Conservation (phyloP, 2,797 vertebrate genomes). For the Eulemur albifrons region DNA sequence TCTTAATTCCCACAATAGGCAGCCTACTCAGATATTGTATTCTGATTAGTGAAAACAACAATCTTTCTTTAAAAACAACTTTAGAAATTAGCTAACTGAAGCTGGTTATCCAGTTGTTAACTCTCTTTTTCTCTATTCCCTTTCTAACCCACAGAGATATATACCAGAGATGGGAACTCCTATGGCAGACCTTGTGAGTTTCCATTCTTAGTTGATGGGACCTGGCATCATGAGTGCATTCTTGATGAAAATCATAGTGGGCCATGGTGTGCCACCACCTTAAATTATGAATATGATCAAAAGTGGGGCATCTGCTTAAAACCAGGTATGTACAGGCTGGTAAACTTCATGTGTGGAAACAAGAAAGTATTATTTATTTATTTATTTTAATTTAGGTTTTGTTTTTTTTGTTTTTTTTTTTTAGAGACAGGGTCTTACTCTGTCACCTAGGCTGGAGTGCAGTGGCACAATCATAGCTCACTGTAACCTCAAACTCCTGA, state of each 20-base stretch:
- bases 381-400: neutral
- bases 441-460: neutral
- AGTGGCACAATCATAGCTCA: neutral
- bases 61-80: neutral
- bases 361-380: neutral
- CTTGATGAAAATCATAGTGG: conserved; percentile 66
- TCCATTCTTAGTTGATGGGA: conserved; percentile 90
- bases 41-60: neutral
- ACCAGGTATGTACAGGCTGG: conserved; percentile 85
- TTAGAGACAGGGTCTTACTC: neutral
- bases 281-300: conserved; percentile 84
- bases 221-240: conserved; percentile 93
- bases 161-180: conserved; percentile 92
- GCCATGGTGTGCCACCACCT: conserved; percentile 92
- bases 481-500: neutral
- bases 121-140: conserved; percentile 29
- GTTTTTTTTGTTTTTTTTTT: neutral
- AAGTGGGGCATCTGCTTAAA: conserved; percentile 92
- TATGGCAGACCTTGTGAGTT: conserved; percentile 92
- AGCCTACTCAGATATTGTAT: neutral
- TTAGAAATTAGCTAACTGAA: conserved; percentile 18
- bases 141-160: conserved; percentile 86
- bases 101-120: conserved; percentile 16
- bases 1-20: neutral
- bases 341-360: neutral